Evolutionary conservation across 2,888 invertebrate species (phyloP).

Genomic region (Anoplius nigerrimus): DNA sequence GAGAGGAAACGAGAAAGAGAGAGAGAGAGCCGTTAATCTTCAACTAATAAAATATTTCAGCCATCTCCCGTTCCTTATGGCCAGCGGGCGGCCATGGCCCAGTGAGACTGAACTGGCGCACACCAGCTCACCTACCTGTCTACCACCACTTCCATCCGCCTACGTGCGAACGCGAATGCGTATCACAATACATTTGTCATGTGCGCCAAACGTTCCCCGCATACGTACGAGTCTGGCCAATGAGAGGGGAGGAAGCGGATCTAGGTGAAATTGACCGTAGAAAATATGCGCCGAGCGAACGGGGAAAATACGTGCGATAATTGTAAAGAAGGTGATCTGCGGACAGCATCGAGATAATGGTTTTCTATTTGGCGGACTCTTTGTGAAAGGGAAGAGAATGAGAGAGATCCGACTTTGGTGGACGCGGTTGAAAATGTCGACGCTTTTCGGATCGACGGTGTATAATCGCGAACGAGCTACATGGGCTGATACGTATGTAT

Average conservation of each 20-base stretch:
- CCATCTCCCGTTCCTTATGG: slow-evolving; percentile 47
- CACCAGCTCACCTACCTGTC: slow-evolving; percentile 15
- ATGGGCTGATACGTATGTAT: no score
- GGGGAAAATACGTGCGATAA: no score
- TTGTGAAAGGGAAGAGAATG: neutral
- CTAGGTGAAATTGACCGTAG: no score
- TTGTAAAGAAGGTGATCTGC: no score
- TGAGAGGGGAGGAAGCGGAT: neutral
- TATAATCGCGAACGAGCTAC: neutral
- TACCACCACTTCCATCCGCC: neutral
- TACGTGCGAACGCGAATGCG: neutral
- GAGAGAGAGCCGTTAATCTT: slow-evolving; percentile 49
- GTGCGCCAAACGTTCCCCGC: no score
- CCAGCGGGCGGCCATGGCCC: slow-evolving; percentile 56
- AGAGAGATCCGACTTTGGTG: no score
- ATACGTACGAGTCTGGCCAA: neutral
- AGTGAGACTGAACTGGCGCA: slow-evolving; percentile 48
- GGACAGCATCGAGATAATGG: no score
- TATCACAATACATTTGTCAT: no score
- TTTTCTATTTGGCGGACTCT: no score
- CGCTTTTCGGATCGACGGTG: no score
- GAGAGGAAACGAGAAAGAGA: neutral
- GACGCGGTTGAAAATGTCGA: no score
- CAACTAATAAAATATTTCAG: slow-evolving; percentile 63
- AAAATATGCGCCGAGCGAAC: no score